These are phyloP conservation scores for Varecia variegata DNA, from an alignment of 2,797 vertebrate species.

Conservation along the genomic window DNA sequence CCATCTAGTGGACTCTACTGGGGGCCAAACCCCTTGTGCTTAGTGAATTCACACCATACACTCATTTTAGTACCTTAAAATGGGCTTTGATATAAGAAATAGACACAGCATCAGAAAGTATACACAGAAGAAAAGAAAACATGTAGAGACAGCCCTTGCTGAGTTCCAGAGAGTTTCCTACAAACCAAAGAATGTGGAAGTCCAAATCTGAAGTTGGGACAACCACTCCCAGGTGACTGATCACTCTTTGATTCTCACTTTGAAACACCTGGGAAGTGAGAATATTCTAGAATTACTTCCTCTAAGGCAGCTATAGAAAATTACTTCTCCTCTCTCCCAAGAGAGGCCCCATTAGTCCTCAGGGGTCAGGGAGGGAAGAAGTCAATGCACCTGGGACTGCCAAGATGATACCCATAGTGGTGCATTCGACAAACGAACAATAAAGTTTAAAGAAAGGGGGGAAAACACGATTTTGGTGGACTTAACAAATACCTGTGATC, in stretches of 20 bases:
- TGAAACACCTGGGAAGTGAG: background rate
- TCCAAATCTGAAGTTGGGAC: background rate
- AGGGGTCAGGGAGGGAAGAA: background rate
- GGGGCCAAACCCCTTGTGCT: background rate
- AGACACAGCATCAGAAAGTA: background rate
- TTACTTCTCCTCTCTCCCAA: background rate
- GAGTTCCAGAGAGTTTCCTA: background rate
- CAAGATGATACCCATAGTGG: accelerated
- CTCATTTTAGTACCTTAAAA: background rate
- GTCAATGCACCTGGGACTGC: background rate
- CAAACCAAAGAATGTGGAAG: background rate
- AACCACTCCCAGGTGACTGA: background rate
- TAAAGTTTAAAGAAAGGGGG: background rate
- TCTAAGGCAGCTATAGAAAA: background rate
- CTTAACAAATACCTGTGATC: background rate
- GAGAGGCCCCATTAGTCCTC: background rate
- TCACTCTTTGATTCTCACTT: background rate
- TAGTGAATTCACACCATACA: background rate
- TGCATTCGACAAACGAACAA: background rate
- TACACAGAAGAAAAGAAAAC: background rate
- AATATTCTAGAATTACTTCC: background rate
- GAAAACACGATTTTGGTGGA: background rate
- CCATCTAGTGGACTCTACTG: background rate
- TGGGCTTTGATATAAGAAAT: slow-evolving; percentile 28
- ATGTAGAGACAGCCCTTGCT: background rate